Conservation (phyloP, 2,113 vertebrate species). For the Kryptolebias marmoratus region DNA sequence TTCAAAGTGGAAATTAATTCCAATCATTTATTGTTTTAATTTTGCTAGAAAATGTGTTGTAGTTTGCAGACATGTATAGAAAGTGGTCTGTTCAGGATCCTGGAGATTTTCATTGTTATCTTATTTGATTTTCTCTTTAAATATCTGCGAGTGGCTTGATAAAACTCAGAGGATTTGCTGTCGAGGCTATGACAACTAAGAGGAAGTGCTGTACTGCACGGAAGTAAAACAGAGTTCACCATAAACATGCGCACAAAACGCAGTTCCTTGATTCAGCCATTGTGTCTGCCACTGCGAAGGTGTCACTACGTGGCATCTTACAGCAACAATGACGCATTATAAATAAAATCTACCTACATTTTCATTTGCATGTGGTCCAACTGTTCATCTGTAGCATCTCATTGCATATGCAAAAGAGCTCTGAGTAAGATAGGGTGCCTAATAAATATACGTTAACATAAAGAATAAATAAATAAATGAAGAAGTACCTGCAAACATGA, state of each 20-base stretch:
- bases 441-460: neutral
- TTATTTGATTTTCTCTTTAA: constrained; percentile 10
- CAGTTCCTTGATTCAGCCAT: constrained; percentile 26
- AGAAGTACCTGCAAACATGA: constrained; percentile 95
- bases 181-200: neutral
- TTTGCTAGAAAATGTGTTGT: too few relatives aligned
- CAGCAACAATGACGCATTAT: neutral
- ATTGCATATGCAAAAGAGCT: constrained; percentile 21
- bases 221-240: constrained; percentile 13
- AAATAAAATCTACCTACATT: constrained; percentile 20
- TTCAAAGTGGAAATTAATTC: too few relatives aligned
- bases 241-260: neutral
- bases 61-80: neutral
- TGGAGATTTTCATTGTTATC: neutral
- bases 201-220: constrained; percentile 33
- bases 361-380: constrained; percentile 47
- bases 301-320: neutral
- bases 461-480: neutral
- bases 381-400: constrained; percentile 15
- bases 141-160: too few relatives aligned
- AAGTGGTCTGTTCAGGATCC: neutral
- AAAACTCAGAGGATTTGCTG: neutral
- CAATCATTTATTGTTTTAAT: too few relatives aligned
- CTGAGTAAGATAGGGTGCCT: neutral
- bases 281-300: neutral